Percentiles rank a stretch among this genome's conserved stretches.
These are phyloP conservation scores for Calliphora vomitoria DNA, from an alignment of 2,888 invertebrate genomes.

Conservation along the genomic window DNA sequence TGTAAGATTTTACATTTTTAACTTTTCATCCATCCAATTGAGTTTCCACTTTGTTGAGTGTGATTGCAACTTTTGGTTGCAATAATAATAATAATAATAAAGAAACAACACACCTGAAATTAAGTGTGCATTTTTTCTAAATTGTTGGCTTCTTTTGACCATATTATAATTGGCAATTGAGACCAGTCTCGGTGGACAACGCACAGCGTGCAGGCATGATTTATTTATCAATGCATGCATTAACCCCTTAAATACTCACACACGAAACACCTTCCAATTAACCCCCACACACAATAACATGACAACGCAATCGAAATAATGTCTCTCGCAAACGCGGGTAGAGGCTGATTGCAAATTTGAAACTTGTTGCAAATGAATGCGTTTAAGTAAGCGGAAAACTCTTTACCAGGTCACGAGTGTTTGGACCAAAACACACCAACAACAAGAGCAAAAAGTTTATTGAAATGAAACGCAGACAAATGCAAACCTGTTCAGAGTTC, in stretches of 20 bases:
- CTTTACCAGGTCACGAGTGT: conserved; percentile 44
- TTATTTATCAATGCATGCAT: conserved; percentile 57
- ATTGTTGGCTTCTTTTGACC: conserved; percentile 58
- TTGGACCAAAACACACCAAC: neutral
- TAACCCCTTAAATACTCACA: conserved; percentile 58
- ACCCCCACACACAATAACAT: conserved; percentile 30
- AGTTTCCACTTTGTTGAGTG: neutral
- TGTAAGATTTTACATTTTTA: no score
- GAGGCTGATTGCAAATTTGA: conserved; percentile 50
- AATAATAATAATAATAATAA: neutral
- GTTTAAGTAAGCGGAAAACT: conserved; percentile 62
- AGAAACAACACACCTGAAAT: conserved; percentile 47
- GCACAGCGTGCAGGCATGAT: conserved; percentile 58
- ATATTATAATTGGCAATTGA: conserved; percentile 70
- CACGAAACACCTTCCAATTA: neutral
- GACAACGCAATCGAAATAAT: conserved; percentile 32
- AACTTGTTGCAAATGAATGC: conserved; percentile 29
- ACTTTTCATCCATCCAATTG: no score
- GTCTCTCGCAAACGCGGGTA: conserved; percentile 13
- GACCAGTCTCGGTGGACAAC: conserved; percentile 55
- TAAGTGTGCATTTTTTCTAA: conserved; percentile 46
- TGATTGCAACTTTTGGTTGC: neutral
- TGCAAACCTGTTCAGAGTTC: conserved; percentile 68
- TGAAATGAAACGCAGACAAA: conserved; percentile 9
- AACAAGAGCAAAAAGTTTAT: conserved; percentile 31